Base-by-base conservation (phyloP, 2,113 vertebrate species). In the Chlorodrepanis virens region DNA sequence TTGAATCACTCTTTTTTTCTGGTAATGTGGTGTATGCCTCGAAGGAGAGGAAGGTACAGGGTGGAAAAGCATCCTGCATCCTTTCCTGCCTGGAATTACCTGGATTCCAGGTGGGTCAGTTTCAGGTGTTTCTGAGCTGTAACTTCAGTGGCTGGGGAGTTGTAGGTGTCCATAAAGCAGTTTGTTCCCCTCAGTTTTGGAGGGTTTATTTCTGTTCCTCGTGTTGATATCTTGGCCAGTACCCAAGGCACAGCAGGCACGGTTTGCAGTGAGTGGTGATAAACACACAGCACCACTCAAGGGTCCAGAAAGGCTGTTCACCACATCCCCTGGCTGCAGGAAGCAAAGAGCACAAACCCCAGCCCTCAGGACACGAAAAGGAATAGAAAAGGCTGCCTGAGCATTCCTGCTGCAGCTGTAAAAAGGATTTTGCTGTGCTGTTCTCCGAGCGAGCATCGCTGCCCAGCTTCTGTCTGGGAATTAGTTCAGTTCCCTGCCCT, bases 1-100 rank as follows among this genome's bases (percentile, higher is more conserved):
- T 87, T 83, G 83, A 97, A 70, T 93, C 69, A 7, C 33, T 54
- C 61, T 96, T 95, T 49, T 47, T 94, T 87, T 47, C 82, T 94
- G 53, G 44, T 67, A 72, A 63, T 82, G 68, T 74, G 33, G 78
- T 88, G 35, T 87, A 40, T 80, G 71, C 91, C 83, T 94, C 19
- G 29, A 52, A 92, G 77, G 80, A 91, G 74, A 83, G 70, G 57
- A 65, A 45, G 12, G 53, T 15, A 1, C 7, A 40, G 53, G 33
- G 11, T 27, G n/a, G 39, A 59, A 40, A 24, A 78, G 18, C 31
- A 3, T 52, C 37, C 22, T 70, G 53, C 68, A n/a, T 67, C 23
- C 64, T 76, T 56, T n/a, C 33, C 14, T 60, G 23, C 60, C 28
- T 31, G 33, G 47, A 44, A 42, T 20, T 79, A 33, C 45, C 79